phyloP scores from a whole-genome alignment of 2,888 invertebrate species.

The Spisula solida region DNA sequence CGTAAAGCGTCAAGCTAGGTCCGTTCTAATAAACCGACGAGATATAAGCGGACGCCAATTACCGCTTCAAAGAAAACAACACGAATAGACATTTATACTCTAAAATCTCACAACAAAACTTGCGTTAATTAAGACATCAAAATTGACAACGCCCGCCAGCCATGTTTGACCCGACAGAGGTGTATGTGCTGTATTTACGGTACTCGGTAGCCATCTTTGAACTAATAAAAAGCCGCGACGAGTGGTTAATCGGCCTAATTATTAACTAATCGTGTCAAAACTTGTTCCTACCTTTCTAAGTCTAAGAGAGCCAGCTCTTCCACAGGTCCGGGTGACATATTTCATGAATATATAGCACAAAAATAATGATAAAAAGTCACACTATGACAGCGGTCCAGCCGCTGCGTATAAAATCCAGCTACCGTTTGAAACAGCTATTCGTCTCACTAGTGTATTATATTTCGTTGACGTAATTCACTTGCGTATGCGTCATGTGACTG shows the following conservation, averaged over 20 bases:
- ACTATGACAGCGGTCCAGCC: constrained; percentile 80
- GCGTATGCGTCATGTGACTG: constrained; percentile 57
- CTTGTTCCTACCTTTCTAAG: constrained; percentile 80
- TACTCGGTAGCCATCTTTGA: constrained; percentile 2
- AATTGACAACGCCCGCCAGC: constrained; percentile 7
- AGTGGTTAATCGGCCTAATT: constrained; percentile 10
- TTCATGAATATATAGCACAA: constrained; percentile 63
- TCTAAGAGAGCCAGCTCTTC: constrained; percentile 83
- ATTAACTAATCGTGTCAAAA: background rate
- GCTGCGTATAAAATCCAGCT: constrained; percentile 68
- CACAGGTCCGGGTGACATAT: constrained; percentile 82
- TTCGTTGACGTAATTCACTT: constrained; percentile 58
- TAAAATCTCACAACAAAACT: no score
- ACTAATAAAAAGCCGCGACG: background rate
- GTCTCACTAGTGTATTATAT: constrained; percentile 23
- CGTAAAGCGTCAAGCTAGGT: no score
- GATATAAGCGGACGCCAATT: no score
- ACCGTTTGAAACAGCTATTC: constrained; percentile 46
- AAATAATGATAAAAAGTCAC: constrained; percentile 63
- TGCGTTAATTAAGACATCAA: background rate
- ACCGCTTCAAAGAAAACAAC: no score
- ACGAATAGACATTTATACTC: no score
- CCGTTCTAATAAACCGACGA: no score
- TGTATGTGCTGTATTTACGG: background rate
- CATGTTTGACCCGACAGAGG: background rate